Conservation (phyloP, 2,888 invertebrate species). For the Drosophila neutralis region DNA sequence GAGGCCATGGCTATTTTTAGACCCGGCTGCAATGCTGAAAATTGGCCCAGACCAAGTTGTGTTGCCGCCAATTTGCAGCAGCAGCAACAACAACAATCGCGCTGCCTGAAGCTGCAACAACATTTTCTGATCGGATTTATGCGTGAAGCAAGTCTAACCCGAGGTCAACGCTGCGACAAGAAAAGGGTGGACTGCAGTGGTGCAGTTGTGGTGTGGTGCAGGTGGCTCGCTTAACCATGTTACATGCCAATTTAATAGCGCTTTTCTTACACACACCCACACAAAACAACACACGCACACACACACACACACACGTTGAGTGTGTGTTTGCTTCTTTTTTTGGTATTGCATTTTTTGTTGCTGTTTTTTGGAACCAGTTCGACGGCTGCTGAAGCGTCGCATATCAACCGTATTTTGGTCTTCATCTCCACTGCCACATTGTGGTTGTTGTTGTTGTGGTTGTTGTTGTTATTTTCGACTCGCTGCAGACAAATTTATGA, state of each 20-base stretch:
- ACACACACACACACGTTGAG: conserved; percentile 6
- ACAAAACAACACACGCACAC: conserved; percentile 16
- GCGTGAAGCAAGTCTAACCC: conserved; percentile 63
- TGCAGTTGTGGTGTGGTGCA: conserved; percentile 23
- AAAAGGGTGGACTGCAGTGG: conserved; percentile 56
- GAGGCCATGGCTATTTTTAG: conserved; percentile 72
- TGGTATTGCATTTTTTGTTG: conserved; percentile 4
- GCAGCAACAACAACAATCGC: background rate
- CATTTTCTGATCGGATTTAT: conserved; percentile 70
- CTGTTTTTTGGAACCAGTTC: conserved; percentile 64
- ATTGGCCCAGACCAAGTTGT: conserved; percentile 59
- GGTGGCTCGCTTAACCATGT: conserved; percentile 55
- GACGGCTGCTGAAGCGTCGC: conserved; percentile 72
- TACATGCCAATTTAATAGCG: conserved; percentile 62
- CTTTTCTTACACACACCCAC: conserved; percentile 55
- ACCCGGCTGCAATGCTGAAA: conserved; percentile 38
- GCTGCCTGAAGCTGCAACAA: conserved; percentile 18
- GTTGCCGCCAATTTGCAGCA: conserved; percentile 20
- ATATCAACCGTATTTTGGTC: conserved; percentile 65
- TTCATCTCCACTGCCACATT: conserved; percentile 32
- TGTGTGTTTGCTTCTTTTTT: conserved; percentile 10
- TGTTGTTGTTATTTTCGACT: conserved; percentile 27
- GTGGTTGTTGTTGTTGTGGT: background rate
- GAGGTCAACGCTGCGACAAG: conserved; percentile 61
- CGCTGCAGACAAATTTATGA: conserved; percentile 80